Conservation (phyloP, 2,113 vertebrate species). For the Thalassoma bifasciatum region DNA sequence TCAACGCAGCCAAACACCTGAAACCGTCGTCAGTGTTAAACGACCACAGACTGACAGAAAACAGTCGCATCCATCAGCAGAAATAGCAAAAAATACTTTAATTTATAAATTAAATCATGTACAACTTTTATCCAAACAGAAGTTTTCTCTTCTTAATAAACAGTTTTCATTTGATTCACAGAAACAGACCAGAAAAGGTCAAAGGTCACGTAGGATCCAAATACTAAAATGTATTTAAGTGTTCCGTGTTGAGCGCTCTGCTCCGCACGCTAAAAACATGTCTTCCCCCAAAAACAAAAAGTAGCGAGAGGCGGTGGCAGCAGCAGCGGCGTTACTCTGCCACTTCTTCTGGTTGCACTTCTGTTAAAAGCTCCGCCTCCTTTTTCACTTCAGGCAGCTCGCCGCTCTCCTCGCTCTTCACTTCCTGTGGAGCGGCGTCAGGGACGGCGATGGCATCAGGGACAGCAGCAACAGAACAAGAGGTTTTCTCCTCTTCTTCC, state of each 20-base stretch:
- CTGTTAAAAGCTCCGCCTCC: constrained; percentile 58
- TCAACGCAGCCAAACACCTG: constrained; percentile 50
- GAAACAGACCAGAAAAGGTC: constrained; percentile 88
- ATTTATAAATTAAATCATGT: constrained; percentile 96
- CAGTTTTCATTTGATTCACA: constrained; percentile 80
- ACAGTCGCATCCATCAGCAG: constrained; percentile 84
- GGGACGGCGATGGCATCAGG: too few relatives aligned
- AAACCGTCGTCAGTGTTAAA: constrained; percentile 9
- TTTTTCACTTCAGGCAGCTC: constrained; percentile 52
- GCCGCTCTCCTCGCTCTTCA: constrained; percentile 64
- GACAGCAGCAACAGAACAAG: constrained; percentile 63
- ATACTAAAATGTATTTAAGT: constrained; percentile 99
- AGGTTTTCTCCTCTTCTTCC: constrained; percentile 39
- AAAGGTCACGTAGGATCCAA: constrained; percentile 90
- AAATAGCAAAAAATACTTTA: constrained; percentile 99
- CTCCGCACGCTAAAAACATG: constrained; percentile 87
- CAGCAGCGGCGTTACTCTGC: constrained; percentile 1
- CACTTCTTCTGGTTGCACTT: constrained; percentile 15
- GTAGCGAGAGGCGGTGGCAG: neutral
- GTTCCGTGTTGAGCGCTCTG: constrained; percentile 81
- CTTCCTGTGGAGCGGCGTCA: constrained; percentile 88
- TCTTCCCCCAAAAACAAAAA: constrained; percentile 60
- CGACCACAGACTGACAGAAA: too few relatives aligned
- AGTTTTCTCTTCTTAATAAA: constrained; percentile 80
- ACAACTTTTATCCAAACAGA: constrained; percentile 82